Conservation (phyloP, 1,140 invertebrate genomes). For the Dinoponera quadriceps region DNA sequence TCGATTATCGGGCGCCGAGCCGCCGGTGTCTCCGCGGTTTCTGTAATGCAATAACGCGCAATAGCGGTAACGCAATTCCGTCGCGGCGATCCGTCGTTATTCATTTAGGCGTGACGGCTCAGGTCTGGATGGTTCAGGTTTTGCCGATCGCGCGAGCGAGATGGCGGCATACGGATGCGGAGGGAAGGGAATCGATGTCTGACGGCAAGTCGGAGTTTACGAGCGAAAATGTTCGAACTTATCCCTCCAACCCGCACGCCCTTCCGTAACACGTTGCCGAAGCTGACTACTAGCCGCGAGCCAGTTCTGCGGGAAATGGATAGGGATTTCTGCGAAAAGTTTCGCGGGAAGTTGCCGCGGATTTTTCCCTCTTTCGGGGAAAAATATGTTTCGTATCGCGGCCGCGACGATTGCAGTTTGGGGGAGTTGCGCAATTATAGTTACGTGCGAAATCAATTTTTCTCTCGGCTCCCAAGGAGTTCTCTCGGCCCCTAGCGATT, state of each 20-base stretch:
- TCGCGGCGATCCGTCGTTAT: slow-evolving; percentile 69
- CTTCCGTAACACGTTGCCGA: not conserved
- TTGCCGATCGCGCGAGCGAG: not conserved
- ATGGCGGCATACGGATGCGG: not conserved
- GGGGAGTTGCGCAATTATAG: slow-evolving; percentile 43
- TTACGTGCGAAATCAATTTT: slow-evolving; percentile 49
- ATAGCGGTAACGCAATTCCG: slow-evolving; percentile 80
- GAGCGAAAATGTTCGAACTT: slow-evolving; percentile 26
- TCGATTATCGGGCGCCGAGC: slow-evolving; percentile 79
- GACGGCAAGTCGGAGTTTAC: slow-evolving; percentile 36
- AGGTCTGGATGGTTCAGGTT: not conserved
- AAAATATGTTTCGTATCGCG: slow-evolving; percentile 52
- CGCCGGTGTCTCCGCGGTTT: slow-evolving; percentile 61
- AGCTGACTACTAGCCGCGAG: too few relatives aligned
- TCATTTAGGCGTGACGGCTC: slow-evolving; percentile 51
- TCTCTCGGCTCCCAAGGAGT: slow-evolving; percentile 9
- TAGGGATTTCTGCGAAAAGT: slow-evolving; percentile 41
- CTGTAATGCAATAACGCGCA: slow-evolving; percentile 79
- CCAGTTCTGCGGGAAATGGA: slow-evolving; percentile 33
- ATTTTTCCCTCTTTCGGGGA: slow-evolving; percentile 46
- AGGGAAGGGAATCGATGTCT: not conserved
- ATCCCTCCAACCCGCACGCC: not conserved
- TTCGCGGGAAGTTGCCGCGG: slow-evolving; percentile 6
- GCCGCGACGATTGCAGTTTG: slow-evolving; percentile 52
- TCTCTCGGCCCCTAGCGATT: not conserved